Evolutionary conservation across 2,797 vertebrate species (phyloP).

Genomic region (Ptychadena robeensis): DNA sequence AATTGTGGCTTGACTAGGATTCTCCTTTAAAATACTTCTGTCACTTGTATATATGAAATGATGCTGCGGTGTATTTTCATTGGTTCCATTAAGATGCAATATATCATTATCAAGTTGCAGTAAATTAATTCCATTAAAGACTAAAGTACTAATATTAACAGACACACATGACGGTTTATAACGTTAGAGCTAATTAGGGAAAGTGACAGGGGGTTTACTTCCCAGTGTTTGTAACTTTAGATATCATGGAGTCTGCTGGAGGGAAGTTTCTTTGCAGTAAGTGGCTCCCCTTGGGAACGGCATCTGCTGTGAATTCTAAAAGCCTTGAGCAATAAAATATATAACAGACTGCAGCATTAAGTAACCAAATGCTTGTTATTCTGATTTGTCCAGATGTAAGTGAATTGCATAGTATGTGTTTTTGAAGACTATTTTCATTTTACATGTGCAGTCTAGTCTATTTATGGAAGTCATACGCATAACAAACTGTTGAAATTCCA

Average conservation of each 20-base stretch:
- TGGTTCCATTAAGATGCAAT: neutral
- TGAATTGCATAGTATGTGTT: neutral
- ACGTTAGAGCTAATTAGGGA: neutral
- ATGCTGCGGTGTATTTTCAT: no score
- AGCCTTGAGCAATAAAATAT: neutral
- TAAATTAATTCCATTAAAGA: no score
- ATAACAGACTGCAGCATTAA: conserved; percentile 9
- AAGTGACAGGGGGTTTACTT: neutral
- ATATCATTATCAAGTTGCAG: neutral
- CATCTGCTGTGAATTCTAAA: neutral
- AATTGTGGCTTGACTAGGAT: no score
- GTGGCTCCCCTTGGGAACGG: neutral
- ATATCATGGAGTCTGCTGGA: neutral
- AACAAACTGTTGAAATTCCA: no score
- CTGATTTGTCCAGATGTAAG: neutral
- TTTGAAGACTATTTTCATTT: neutral
- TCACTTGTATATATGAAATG: no score
- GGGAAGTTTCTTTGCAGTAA: neutral
- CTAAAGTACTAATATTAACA: no score
- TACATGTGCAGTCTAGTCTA: no score
- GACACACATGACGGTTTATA: neutral
- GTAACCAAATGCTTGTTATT: neutral
- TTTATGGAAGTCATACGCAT: no score
- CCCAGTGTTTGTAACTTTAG: neutral
- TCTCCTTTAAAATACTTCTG: no score